A percentile compares a stretch with the other conserved stretches of the same genome.
phyloP scores from a whole-genome alignment of 2,113 vertebrate species.

The Myrmophylax atrothorax region DNA sequence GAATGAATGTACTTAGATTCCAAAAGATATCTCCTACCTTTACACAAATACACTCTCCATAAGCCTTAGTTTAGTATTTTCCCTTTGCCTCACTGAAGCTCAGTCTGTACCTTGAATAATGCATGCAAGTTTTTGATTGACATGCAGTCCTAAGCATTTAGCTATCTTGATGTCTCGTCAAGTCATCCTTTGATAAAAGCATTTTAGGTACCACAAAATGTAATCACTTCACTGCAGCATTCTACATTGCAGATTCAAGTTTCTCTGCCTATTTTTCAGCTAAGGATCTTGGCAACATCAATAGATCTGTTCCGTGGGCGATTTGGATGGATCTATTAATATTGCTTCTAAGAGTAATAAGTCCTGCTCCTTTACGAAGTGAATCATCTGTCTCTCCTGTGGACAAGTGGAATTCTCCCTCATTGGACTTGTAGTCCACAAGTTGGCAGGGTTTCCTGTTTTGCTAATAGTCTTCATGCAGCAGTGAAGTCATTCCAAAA shows the following conservation, averaged over 20 bases:
- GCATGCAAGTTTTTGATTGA: conserved; percentile 45
- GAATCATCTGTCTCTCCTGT: conserved; percentile 44
- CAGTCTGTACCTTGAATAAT: conserved; percentile 41
- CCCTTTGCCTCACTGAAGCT: background rate
- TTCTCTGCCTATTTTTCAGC: conserved; percentile 46
- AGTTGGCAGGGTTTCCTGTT: conserved; percentile 16
- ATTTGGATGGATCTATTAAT: conserved; percentile 56
- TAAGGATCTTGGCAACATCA: conserved; percentile 16
- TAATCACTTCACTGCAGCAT: conserved; percentile 44
- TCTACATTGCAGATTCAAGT: conserved; percentile 49
- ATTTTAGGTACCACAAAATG: conserved; percentile 44
- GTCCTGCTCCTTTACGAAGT: conserved; percentile 15
- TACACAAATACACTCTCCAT: background rate
- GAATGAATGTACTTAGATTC: background rate
- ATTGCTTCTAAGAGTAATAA: conserved; percentile 28
- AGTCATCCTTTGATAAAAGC: conserved; percentile 61
- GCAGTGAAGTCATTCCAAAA: conserved; percentile 26
- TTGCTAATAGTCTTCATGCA: conserved; percentile 13
- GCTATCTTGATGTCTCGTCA: conserved; percentile 53
- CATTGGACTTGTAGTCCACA: background rate
- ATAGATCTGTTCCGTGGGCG: conserved; percentile 12
- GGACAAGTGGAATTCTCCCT: conserved; percentile 36
- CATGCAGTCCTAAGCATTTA: conserved; percentile 41
- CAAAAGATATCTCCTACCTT: background rate
- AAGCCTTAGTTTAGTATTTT: conserved; percentile 2